These are phyloP conservation scores for Aradophagus sp. DNA, from an alignment of 1,140 invertebrate genomes.

Conservation along the genomic window DNA sequence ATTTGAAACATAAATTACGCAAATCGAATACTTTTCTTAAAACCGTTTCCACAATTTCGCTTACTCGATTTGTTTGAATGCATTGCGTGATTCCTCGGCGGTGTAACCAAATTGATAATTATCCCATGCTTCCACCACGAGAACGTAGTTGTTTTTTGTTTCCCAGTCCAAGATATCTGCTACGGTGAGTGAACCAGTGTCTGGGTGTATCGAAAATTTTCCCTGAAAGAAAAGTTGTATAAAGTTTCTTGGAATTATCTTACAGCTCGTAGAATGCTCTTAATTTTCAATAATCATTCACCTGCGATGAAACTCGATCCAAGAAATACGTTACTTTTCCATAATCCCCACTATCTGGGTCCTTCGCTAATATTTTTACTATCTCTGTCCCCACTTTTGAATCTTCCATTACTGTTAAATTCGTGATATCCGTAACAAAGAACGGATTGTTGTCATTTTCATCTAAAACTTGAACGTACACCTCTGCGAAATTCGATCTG, in stretches of 20 bases:
- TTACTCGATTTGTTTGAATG: slow-evolving; percentile 92
- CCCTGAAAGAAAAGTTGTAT: slow-evolving; percentile 20
- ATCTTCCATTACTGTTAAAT: slow-evolving; percentile 86
- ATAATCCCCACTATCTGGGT: slow-evolving; percentile 91
- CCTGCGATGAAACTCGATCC: slow-evolving; percentile 88
- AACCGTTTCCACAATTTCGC: too few relatives aligned
- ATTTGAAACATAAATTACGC: too few relatives aligned
- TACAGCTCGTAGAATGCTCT: too few relatives aligned
- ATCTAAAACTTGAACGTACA: slow-evolving; percentile 81
- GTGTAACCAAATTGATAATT: slow-evolving; percentile 94
- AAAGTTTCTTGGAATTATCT: slow-evolving; percentile 2
- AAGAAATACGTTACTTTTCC: slow-evolving; percentile 93
- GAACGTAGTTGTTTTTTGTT: slow-evolving; percentile 82
- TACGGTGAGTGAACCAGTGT: slow-evolving; percentile 87
- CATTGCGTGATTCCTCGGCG: slow-evolving; percentile 91
- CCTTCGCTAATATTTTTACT: slow-evolving; percentile 83
- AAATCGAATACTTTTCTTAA: too few relatives aligned
- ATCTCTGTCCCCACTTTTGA: slow-evolving; percentile 84
- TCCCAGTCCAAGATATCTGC: slow-evolving; percentile 89
- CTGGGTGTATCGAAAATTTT: slow-evolving; percentile 77
- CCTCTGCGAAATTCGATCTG: slow-evolving; percentile 68
- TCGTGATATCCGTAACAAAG: slow-evolving; percentile 82
- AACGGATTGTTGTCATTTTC: slow-evolving; percentile 96
- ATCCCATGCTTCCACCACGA: slow-evolving; percentile 95
- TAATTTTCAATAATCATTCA: slow-evolving; percentile 66